Percentiles rank a stretch among this genome's conserved stretches.
Conservation (phyloP, 2,888 invertebrate species). For the Euzophera pinguis region DNA sequence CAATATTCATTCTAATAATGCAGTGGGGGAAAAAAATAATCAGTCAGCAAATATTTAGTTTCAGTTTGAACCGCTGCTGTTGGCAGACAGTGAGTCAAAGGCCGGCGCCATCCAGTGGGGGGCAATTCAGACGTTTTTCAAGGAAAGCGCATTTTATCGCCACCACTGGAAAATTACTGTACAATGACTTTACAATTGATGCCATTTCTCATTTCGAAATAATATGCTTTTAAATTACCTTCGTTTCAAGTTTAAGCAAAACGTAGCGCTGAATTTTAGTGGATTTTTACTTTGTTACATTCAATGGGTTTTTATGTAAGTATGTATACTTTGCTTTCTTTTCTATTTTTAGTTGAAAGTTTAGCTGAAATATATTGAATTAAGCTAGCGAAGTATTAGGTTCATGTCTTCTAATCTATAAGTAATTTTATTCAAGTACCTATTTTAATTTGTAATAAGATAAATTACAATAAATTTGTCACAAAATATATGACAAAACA, state of each 20-base stretch:
- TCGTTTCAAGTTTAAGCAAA: background rate
- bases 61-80: background rate
- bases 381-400: too few relatives aligned
- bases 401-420: too few relatives aligned
- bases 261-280: background rate
- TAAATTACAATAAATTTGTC: too few relatives aligned
- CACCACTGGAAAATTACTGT: conserved; percentile 53
- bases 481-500: too few relatives aligned
- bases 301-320: too few relatives aligned
- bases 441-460: too few relatives aligned
- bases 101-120: conserved; percentile 44
- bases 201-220: conserved; percentile 26
- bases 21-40: too few relatives aligned
- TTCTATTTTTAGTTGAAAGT: too few relatives aligned
- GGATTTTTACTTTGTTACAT: background rate
- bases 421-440: too few relatives aligned
- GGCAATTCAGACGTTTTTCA: conserved; percentile 53
- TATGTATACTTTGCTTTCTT: too few relatives aligned
- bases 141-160: conserved; percentile 46
- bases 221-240: conserved; percentile 5
- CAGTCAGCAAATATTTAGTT: background rate
- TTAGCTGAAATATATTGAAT: too few relatives aligned
- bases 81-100: conserved; percentile 50
- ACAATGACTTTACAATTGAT: conserved; percentile 36
- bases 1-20: too few relatives aligned